Percentiles rank a stretch among this genome's conserved stretches.
Evolutionary conservation across 53 echinoderm and acorn worm species (phyloP).

Genomic region (Holothuria scabra): DNA sequence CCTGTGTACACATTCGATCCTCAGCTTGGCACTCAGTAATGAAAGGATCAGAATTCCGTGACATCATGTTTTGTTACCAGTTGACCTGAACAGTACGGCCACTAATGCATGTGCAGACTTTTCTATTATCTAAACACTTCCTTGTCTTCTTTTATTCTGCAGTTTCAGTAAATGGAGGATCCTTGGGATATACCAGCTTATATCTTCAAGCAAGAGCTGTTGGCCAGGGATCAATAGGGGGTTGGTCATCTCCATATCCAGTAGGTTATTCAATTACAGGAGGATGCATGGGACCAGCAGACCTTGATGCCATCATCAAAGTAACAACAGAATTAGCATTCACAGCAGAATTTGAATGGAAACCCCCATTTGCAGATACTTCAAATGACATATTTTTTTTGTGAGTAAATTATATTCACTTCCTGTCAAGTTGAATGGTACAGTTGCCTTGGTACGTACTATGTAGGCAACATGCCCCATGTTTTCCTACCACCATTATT

Average conservation of each 20-base stretch:
- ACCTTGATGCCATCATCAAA: background rate
- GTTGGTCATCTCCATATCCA: conserved; percentile 19
- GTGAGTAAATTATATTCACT: background rate
- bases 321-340: background rate
- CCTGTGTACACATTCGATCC: no score
- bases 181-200: background rate
- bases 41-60: no score
- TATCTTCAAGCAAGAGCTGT: conserved; percentile 2
- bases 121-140: background rate
- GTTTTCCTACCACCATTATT: no score
- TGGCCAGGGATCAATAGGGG: background rate
- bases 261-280: background rate
- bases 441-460: no score
- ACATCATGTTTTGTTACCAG: no score
- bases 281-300: background rate
- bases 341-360: background rate
- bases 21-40: no score
- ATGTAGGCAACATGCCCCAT: no score
- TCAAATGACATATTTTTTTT: background rate
- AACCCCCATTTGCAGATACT: conserved; percentile 8
- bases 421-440: no score
- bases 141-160: background rate
- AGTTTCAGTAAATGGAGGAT: background rate
- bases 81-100: no score
- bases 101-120: no score